Evolutionary conservation across 2,113 vertebrate species (phyloP), one percentile per base, ranked within the genome.

Genomic region (Cebus imitator): DNA sequence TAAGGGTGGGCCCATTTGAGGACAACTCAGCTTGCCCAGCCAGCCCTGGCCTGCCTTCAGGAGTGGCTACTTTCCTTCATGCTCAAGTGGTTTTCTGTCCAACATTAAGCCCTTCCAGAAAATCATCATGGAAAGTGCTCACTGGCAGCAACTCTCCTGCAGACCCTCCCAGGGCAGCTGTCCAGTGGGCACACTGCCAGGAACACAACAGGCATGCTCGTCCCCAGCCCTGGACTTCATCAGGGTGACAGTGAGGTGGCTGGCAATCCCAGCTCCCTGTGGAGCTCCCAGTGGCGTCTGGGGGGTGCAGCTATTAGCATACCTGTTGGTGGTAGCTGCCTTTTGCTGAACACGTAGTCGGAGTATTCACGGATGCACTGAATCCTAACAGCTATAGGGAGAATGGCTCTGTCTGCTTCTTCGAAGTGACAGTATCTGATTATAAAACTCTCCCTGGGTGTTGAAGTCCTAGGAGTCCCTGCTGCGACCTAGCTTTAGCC

Each of bases 391-490:
- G 78, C 90, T 66, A 2, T 55, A 21, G n/a, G 83, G 7, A 17
- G 58, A 20, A 52, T 72, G 35, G 45, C 30, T 87, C 73, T 25
- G 64, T 48, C 43, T 55, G 30, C 18, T 48, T 88, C 25, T 11
- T 14, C 16, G 2, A 88, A 99, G 98, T 99, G 98, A 99, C 88
- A 98, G 98, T 98, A 98, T 99, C 98, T 99, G 99, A 96, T 98
- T 99, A 98, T 98, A 96, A 98, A 98, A 96, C 98, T 96, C 97
- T 98, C 95, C 97, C 98, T 98, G 97, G 98, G 96, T 99, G 96
- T 94, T 97, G 87, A 98, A 98, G 95, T 93, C 97, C 97, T 98
- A 98, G 97, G 98, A 99, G 98, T 98, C 98, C 98, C 98, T 98
- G 97, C 98, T 98, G 98, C 98, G 98, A 98, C 98, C 98, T 98